Conservation (phyloP, 2,888 invertebrate species). For the Orchesella flavescens region DNA sequence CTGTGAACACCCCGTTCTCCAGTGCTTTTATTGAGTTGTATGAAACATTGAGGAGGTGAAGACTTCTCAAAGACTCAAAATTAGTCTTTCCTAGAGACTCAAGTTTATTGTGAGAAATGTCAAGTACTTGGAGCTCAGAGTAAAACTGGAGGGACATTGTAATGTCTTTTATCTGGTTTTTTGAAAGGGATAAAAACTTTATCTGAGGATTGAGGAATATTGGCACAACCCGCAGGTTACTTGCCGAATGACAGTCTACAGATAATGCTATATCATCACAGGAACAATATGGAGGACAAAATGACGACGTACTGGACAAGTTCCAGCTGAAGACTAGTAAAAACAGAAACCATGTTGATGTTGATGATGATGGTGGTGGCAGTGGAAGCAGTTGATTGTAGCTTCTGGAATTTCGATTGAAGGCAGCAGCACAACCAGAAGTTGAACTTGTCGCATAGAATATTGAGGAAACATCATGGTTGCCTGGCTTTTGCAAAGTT, state of each 20-base stretch:
- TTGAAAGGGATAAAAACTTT: conserved; percentile 66
- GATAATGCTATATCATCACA: conserved; percentile 69
- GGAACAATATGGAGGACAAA: conserved; percentile 68
- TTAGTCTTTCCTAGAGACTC: conserved; percentile 66
- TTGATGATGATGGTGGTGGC: conserved; percentile 32
- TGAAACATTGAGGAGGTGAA: conserved; percentile 65
- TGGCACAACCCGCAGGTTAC: conserved; percentile 68
- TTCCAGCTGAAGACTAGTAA: conserved; percentile 64
- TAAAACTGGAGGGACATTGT: conserved; percentile 70
- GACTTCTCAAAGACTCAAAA: conserved; percentile 64
- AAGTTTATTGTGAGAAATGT: conserved; percentile 67
- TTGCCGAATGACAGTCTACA: conserved; percentile 68
- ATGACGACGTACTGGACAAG: conserved; percentile 67
- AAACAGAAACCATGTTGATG: conserved; percentile 57
- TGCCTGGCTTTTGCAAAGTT: conserved; percentile 39
- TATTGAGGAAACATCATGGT: conserved; percentile 22
- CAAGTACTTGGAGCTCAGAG: conserved; percentile 66
- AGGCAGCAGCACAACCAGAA: conserved; percentile 30
- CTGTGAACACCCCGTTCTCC: conserved; percentile 64
- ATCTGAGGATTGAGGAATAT: conserved; percentile 71
- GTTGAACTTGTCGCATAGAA: conserved; percentile 14
- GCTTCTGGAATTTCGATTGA: conserved; percentile 44
- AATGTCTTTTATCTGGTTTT: conserved; percentile 70
- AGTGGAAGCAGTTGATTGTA: conserved; percentile 46
- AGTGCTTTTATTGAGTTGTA: conserved; percentile 65